Evolutionary conservation across 2,888 invertebrate species (phyloP).

Genomic region (Galerucella pusilla): DNA sequence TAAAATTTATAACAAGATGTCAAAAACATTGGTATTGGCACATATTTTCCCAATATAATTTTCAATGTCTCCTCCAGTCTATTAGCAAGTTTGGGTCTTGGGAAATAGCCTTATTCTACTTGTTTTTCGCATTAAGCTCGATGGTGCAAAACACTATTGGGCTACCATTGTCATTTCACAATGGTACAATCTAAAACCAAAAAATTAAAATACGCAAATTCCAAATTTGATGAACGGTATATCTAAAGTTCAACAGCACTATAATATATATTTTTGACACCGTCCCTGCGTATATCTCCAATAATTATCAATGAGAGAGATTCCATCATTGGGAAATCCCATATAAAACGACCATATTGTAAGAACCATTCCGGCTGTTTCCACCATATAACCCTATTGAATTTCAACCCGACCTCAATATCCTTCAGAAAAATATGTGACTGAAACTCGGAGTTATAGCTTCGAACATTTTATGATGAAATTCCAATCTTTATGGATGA

Average conservation of each 20-base stretch:
- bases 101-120: too few relatives aligned
- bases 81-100: too few relatives aligned
- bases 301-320: not conserved
- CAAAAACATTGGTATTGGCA: too few relatives aligned
- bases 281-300: not conserved
- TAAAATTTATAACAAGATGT: too few relatives aligned
- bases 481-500: constrained; percentile 15
- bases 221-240: too few relatives aligned
- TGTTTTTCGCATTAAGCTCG: too few relatives aligned
- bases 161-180: not conserved
- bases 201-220: too few relatives aligned
- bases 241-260: too few relatives aligned
- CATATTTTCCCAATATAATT: too few relatives aligned
- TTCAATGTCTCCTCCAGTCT: too few relatives aligned
- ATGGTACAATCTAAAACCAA: too few relatives aligned
- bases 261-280: not conserved
- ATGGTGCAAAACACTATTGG: too few relatives aligned
- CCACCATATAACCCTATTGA: not conserved
- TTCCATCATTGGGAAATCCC: not conserved
- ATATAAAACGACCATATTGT: constrained; percentile 10
- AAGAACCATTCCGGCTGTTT: not conserved
- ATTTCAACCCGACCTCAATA: constrained; percentile 8
- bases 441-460: constrained; percentile 12
- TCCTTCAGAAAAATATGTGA: constrained; percentile 19
- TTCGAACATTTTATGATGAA: constrained; percentile 14